These are phyloP conservation scores for Lagopus leucura DNA, from an alignment of 2,113 vertebrate genomes.

Conservation along the genomic window DNA sequence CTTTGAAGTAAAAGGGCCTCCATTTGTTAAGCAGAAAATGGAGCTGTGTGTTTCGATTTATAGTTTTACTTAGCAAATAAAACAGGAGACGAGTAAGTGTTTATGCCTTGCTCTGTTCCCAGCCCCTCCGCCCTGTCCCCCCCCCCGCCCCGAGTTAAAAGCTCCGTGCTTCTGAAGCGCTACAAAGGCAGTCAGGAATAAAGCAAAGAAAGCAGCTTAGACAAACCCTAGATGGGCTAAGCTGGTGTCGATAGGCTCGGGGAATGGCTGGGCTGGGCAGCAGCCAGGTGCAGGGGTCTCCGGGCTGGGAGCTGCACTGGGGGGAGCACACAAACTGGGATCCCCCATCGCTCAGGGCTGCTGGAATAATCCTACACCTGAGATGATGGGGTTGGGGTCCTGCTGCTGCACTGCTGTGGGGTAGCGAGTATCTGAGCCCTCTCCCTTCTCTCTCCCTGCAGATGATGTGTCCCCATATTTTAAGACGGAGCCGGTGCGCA, in stretches of 20 bases:
- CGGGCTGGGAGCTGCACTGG: neutral
- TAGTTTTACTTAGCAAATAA: constrained; percentile 68
- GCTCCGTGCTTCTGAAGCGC: constrained; percentile 21
- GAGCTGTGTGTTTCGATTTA: constrained; percentile 66
- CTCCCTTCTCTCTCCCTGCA: constrained; percentile 43
- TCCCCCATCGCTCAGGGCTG: neutral
- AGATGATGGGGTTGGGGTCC: fast-evolving
- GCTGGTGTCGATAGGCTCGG: neutral
- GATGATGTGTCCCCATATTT: constrained; percentile 97
- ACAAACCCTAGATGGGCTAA: constrained; percentile 35
- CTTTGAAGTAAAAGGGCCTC: constrained; percentile 79
- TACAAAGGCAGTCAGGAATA: constrained; percentile 55
- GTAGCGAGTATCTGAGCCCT: neutral
- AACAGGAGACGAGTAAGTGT: constrained; percentile 63
- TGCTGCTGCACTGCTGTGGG: neutral
- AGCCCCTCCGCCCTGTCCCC: constrained; percentile 48
- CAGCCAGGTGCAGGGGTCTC: neutral
- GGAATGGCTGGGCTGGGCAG: neutral
- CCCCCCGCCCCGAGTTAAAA: constrained; percentile 48
- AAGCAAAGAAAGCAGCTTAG: constrained; percentile 59
- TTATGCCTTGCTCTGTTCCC: constrained; percentile 6
- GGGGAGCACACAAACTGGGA: neutral
- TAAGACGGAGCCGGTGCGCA: constrained; percentile 94
- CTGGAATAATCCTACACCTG: fast-evolving
- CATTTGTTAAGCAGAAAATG: constrained; percentile 78